Conservation (phyloP, 1,140 invertebrate species). For the Drosophila carrolli region DNA sequence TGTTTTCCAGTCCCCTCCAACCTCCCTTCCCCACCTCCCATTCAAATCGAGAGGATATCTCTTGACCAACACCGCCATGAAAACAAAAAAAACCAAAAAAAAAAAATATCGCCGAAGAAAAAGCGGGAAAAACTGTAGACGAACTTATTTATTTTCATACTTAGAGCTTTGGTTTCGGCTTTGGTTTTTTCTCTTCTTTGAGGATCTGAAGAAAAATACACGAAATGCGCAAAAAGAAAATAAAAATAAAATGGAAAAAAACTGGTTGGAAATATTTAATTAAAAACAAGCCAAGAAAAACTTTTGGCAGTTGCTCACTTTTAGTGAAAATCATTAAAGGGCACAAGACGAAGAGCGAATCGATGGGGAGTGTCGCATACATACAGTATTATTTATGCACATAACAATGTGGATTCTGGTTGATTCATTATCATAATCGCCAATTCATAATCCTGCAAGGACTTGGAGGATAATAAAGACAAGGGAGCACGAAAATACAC, state of each 20-base stretch:
- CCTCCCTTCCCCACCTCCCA: too few relatives aligned
- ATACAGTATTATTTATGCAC: slow-evolving; percentile 48
- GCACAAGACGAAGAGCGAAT: not conserved
- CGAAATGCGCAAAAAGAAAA: slow-evolving; percentile 24
- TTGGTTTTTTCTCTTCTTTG: slow-evolving; percentile 28
- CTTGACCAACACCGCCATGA: slow-evolving; percentile 47
- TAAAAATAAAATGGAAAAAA: slow-evolving; percentile 1
- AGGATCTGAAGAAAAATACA: slow-evolving; percentile 17
- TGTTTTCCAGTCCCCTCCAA: not conserved
- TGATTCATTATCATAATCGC: slow-evolving; percentile 77
- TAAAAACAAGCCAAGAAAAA: slow-evolving; percentile 23
- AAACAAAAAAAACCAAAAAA: not conserved
- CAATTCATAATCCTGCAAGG: slow-evolving; percentile 73
- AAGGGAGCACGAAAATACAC: not conserved
- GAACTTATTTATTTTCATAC: slow-evolving; percentile 73
- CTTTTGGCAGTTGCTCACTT: slow-evolving; percentile 10
- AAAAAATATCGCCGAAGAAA: not conserved
- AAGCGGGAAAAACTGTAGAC: slow-evolving; percentile 39
- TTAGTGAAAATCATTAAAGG: slow-evolving; percentile 21
- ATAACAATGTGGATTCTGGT: slow-evolving; percentile 54
- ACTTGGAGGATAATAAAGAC: slow-evolving; percentile 32
- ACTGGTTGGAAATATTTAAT: slow-evolving; percentile 35
- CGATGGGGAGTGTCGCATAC: slow-evolving; percentile 1
- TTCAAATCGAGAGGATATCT: slow-evolving; percentile 43
- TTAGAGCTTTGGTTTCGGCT: slow-evolving; percentile 59